phyloP scores from a whole-genome alignment of 2,888 invertebrate species.

The Melinopterus prodromus region DNA sequence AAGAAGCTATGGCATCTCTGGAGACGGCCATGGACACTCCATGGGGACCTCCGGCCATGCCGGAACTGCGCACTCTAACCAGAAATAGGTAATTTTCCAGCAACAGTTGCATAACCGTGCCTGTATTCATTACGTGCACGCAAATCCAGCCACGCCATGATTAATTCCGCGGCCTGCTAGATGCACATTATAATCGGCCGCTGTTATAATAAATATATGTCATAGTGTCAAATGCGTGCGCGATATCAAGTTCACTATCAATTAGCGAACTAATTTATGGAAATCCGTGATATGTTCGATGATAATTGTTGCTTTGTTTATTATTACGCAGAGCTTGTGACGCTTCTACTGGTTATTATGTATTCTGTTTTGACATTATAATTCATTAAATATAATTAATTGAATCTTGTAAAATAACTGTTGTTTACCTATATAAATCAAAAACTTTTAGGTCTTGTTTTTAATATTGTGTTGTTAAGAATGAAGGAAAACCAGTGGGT shows the following conservation, averaged over 20 bases:
- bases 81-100: constrained; percentile 50
- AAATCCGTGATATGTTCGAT: not conserved
- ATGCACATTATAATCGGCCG: not conserved
- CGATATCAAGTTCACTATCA: not conserved
- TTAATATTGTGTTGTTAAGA: too few species aligned
- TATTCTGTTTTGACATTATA: too few species aligned
- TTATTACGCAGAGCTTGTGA: not conserved
- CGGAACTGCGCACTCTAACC: constrained; percentile 53
- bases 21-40: constrained; percentile 54
- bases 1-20: constrained; percentile 61
- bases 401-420: too few species aligned
- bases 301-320: not conserved
- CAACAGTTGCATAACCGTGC: not conserved
- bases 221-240: too few species aligned
- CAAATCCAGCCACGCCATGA: too few species aligned
- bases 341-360: too few species aligned
- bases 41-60: constrained; percentile 59
- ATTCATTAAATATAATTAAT: too few species aligned
- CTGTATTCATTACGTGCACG: not conserved
- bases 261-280: not conserved
- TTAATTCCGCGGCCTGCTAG: too few species aligned
- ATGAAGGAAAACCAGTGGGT: too few species aligned
- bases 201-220: not conserved
- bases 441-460: too few species aligned
- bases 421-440: too few species aligned